These are phyloP conservation scores for Okamejei kenojei DNA, from an alignment of 2,797 vertebrate genomes.

Conservation along the genomic window DNA sequence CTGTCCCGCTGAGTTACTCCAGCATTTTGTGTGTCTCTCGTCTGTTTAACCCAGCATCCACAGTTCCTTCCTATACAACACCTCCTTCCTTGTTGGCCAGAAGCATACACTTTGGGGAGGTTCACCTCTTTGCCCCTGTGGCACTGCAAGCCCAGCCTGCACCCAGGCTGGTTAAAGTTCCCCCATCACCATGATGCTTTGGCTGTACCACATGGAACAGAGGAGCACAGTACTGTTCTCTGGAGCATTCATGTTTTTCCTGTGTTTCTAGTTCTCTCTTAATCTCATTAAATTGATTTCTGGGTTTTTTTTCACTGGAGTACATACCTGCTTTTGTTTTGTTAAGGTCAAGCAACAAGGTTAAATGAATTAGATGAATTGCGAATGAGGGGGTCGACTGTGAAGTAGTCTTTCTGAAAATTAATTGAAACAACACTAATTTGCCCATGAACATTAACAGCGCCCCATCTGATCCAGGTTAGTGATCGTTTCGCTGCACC, in stretches of 20 bases:
- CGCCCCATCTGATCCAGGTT: neutral
- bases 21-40: too few relatives aligned
- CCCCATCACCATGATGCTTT: too few relatives aligned
- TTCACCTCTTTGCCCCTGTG: too few relatives aligned
- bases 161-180: too few relatives aligned
- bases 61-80: too few relatives aligned
- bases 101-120: too few relatives aligned
- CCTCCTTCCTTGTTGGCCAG: too few relatives aligned
- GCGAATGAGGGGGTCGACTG: neutral
- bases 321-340: neutral
- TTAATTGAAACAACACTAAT: slow-evolving; percentile 14
- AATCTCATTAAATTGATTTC: neutral
- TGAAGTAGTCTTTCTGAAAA: neutral
- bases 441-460: neutral
- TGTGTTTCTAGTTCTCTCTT: neutral
- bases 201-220: too few relatives aligned
- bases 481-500: neutral
- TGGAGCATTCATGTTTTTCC: neutral
- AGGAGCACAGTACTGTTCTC: neutral
- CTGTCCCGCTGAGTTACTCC: too few relatives aligned
- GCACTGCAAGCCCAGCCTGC: too few relatives aligned
- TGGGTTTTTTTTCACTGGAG: neutral
- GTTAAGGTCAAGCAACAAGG: slow-evolving; percentile 12
- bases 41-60: too few relatives aligned
- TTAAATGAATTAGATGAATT: slow-evolving; percentile 21